phyloP scores from a whole-genome alignment of 2,797 vertebrate species.

The Gobio occitaniae region DNA sequence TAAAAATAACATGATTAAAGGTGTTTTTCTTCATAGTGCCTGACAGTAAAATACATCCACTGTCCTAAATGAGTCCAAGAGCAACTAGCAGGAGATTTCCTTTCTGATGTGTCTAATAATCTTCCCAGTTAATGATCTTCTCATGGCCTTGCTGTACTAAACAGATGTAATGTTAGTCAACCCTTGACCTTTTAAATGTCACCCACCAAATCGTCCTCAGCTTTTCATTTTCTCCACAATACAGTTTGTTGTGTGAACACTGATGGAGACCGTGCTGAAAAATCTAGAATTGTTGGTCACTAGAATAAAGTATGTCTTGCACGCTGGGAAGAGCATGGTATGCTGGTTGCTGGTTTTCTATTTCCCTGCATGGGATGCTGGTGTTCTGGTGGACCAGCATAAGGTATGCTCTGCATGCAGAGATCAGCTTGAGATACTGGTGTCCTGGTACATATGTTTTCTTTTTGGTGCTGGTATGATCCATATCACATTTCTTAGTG shows the following conservation, averaged over 20 bases:
- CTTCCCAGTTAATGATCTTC: constrained; percentile 39
- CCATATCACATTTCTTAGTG: too few species aligned
- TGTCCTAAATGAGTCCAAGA: constrained; percentile 44
- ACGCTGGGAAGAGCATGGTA: too few species aligned
- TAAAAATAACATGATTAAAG: constrained; percentile 14
- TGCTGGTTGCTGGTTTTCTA: too few species aligned
- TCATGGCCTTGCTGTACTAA: constrained; percentile 40
- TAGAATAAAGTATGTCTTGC: too few species aligned
- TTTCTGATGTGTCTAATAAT: constrained; percentile 48
- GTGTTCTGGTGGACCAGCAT: too few species aligned
- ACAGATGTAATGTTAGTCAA: constrained; percentile 45
- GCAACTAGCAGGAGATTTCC: constrained; percentile 49
- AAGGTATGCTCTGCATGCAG: too few species aligned
- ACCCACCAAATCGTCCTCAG: constrained; percentile 29
- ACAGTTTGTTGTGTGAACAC: background rate
- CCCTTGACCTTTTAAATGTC: constrained; percentile 56
- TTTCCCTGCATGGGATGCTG: too few species aligned
- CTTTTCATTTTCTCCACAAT: constrained; percentile 30
- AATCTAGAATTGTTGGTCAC: too few species aligned
- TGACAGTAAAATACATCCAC: constrained; percentile 6
- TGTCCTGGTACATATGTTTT: too few species aligned
- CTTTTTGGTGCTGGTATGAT: too few species aligned
- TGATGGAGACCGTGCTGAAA: too few species aligned
- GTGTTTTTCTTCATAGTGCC: background rate
- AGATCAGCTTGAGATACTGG: too few species aligned